phyloP scores from a whole-genome alignment of 2,888 invertebrate species.

The Drosophila pseudotakahashii region DNA sequence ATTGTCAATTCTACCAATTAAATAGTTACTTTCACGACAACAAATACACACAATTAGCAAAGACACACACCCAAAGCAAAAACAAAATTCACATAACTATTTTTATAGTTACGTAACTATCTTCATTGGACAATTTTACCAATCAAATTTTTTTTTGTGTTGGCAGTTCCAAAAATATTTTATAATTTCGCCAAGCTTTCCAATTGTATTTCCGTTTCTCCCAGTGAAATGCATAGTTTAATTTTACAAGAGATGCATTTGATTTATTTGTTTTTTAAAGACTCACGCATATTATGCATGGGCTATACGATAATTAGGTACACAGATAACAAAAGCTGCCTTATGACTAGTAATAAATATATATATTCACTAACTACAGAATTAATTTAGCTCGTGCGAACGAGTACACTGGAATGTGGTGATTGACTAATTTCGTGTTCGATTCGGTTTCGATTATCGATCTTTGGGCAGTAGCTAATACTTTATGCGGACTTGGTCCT shows the following conservation, averaged over 20 bases:
- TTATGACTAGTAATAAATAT: slow-evolving; percentile 32
- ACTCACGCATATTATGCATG: background rate
- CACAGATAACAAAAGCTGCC: slow-evolving; percentile 22
- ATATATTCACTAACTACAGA: slow-evolving; percentile 48
- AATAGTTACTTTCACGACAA: too few relatives aligned
- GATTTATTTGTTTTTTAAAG: background rate
- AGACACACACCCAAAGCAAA: too few relatives aligned
- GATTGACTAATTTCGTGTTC: slow-evolving; percentile 24
- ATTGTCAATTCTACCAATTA: too few relatives aligned
- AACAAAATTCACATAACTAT: too few relatives aligned
- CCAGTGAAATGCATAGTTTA: background rate
- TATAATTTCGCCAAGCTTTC: too few relatives aligned
- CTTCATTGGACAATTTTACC: too few relatives aligned
- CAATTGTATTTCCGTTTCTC: background rate
- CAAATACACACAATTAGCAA: too few relatives aligned
- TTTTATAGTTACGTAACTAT: too few relatives aligned
- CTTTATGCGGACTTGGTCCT: slow-evolving; percentile 19
- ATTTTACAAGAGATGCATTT: slow-evolving; percentile 1
- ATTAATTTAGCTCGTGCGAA: slow-evolving; percentile 9
- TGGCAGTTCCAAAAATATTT: too few relatives aligned
- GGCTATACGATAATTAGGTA: too few relatives aligned
- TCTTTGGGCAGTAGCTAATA: slow-evolving; percentile 52
- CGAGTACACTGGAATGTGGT: slow-evolving; percentile 16
- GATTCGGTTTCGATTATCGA: slow-evolving; percentile 21
- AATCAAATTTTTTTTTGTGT: too few relatives aligned